These are phyloP conservation scores for Volucella zonaria DNA, from an alignment of 2,888 invertebrate genomes.

Conservation along the genomic window DNA sequence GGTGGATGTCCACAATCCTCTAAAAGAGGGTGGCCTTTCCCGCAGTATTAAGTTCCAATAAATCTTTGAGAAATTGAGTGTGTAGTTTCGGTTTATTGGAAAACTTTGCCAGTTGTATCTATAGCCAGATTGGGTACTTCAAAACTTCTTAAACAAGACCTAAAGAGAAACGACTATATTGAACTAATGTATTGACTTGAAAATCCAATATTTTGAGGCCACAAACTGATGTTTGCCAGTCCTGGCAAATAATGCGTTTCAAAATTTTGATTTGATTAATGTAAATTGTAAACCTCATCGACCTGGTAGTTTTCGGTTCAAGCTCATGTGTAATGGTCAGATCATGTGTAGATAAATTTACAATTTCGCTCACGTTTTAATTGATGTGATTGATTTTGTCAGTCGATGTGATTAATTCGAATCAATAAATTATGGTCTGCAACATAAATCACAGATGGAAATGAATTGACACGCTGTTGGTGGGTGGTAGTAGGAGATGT, in stretches of 20 bases:
- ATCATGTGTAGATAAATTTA: slow-evolving; percentile 31
- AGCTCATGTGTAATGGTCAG: slow-evolving; percentile 12
- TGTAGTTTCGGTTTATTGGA: background rate
- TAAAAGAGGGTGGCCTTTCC: background rate
- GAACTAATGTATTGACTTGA: background rate
- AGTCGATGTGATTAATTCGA: slow-evolving; percentile 20
- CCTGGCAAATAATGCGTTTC: slow-evolving; percentile 4
- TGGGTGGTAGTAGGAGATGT: background rate
- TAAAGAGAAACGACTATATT: background rate
- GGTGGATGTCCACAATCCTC: too few species aligned
- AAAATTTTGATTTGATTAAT: slow-evolving; percentile 32
- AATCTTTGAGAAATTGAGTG: slow-evolving; percentile 6
- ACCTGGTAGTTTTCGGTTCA: background rate
- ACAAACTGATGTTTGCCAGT: background rate
- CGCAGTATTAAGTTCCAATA: background rate
- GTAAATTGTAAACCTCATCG: background rate
- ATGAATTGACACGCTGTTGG: background rate
- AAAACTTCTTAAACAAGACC: background rate
- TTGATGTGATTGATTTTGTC: slow-evolving; percentile 21
- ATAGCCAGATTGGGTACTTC: background rate
- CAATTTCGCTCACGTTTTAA: slow-evolving; percentile 27
- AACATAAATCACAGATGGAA: background rate
- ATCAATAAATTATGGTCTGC: slow-evolving; percentile 9
- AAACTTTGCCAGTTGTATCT: background rate
- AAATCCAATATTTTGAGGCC: background rate